Percentiles rank a stretch among this genome's conserved stretches.
Conservation (phyloP, 2,113 vertebrate species). For the Eptesicus fuscus region DNA sequence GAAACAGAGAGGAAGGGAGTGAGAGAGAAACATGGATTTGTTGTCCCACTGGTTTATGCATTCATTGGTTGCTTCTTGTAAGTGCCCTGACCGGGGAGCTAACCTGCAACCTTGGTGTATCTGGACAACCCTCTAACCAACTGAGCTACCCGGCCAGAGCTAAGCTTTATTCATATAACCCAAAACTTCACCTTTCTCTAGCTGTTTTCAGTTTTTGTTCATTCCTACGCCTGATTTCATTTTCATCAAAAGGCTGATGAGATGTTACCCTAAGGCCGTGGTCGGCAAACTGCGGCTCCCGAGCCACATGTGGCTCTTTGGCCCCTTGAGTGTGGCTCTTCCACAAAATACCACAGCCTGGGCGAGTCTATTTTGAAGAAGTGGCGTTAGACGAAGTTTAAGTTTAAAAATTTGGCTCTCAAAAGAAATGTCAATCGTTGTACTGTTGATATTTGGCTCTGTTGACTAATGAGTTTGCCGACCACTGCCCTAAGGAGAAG, state of each 20-base stretch:
- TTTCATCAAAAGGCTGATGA: background rate
- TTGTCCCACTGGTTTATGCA: background rate
- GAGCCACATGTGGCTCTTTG: too few species aligned
- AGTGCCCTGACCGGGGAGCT: background rate
- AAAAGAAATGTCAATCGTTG: too few species aligned
- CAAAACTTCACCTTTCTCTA: background rate
- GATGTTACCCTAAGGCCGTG: background rate
- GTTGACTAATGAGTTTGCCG: too few species aligned
- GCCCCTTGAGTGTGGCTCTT: too few species aligned
- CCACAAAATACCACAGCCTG: too few species aligned
- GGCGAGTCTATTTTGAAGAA: too few species aligned
- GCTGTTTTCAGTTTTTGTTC: background rate
- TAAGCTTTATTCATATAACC: background rate
- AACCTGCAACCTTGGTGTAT: background rate
- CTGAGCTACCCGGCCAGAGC: background rate
- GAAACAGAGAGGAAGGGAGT: background rate
- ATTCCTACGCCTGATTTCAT: background rate
- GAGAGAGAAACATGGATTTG: background rate
- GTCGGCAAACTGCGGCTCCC: too few species aligned
- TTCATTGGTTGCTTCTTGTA: background rate
- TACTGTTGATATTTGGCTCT: too few species aligned
- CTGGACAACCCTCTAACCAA: background rate
- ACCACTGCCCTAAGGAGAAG: background rate
- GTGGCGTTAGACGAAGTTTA: too few species aligned
- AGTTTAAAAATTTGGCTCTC: too few species aligned